Evolutionary conservation across 2,113 vertebrate genomes (phyloP).

Genomic region (Colaptes auratus): DNA sequence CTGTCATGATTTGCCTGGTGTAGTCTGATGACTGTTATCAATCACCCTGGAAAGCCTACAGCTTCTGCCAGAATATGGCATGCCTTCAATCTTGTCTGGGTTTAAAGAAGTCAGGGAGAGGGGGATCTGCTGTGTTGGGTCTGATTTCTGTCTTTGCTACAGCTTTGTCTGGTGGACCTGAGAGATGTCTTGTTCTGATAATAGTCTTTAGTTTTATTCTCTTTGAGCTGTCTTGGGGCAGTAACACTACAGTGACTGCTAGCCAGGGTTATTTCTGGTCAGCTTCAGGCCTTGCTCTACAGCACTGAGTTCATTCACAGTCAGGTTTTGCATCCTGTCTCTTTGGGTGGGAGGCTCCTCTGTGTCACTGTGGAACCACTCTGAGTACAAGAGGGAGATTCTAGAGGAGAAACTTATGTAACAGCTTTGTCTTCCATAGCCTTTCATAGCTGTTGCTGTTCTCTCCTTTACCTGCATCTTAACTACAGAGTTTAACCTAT

Average conservation of each 20-base stretch:
- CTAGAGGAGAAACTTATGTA: neutral
- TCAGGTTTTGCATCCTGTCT: neutral
- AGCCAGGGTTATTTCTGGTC: neutral
- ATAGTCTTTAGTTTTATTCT: neutral
- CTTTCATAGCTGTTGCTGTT: neutral
- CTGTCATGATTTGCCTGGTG: neutral
- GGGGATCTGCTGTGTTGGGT: neutral
- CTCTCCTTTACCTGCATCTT: neutral
- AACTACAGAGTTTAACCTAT: neutral
- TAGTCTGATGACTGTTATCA: neutral
- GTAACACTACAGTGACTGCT: neutral
- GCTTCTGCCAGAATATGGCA: neutral
- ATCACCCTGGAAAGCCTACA: neutral
- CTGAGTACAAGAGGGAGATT: neutral
- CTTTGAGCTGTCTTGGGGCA: neutral
- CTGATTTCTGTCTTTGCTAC: neutral
- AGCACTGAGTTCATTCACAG: neutral
- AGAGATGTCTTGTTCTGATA: neutral
- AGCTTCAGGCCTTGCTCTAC: accelerated
- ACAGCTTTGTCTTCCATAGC: neutral
- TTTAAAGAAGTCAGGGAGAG: neutral
- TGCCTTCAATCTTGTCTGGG: neutral
- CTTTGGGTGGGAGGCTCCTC: neutral
- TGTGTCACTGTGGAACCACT: neutral
- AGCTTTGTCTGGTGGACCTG: neutral